phyloP scores from a whole-genome alignment of 2,113 vertebrate genomes.

The Xenopus tropicalis region UCB_Xtro_10.0 CM004448.2:106172501-106173000 shows the following conservation, averaged over 20 bases:
- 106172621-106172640: too few relatives aligned
- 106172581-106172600: too few relatives aligned
- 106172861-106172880: conserved; percentile 17
- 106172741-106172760: too few relatives aligned
- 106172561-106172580: too few relatives aligned
- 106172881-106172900: conserved; percentile 26
- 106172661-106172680: too few relatives aligned
- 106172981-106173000: conserved; percentile 20
- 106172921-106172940: conserved; percentile 10
- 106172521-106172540: accelerated
- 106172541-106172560: too few relatives aligned
- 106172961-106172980: conserved; percentile 38
- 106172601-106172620: too few relatives aligned
- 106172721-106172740: too few relatives aligned
- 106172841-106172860: conserved; percentile 21
- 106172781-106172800: not conserved
- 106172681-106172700: too few relatives aligned
- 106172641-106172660: too few relatives aligned
- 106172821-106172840: not conserved
- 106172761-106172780: too few relatives aligned
- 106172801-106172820: not conserved
- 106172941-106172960: conserved; percentile 39
- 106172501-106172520: conserved; percentile 14
- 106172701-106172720: too few relatives aligned
- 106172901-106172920: conserved; percentile 10